A percentile compares a stretch with the other conserved stretches of the same genome.
Evolutionary conservation across 2,888 invertebrate species (phyloP).

Genomic region (Tenthredo notha): DNA sequence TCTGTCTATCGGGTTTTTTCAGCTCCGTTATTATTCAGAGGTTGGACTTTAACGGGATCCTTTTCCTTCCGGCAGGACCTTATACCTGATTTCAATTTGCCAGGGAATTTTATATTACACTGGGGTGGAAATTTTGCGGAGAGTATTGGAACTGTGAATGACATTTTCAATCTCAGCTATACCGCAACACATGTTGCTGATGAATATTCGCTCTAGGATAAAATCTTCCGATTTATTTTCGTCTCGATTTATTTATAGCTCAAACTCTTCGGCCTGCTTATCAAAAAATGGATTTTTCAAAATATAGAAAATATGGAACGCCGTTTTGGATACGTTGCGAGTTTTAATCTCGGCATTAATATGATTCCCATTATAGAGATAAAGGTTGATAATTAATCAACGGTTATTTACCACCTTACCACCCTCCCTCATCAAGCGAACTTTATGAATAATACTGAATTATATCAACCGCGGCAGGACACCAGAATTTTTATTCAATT

Average conservation of each 20-base stretch:
- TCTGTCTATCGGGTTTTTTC: constrained; percentile 21
- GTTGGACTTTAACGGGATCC: neutral
- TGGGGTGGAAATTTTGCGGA: neutral
- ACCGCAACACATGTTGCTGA: neutral
- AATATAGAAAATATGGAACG: neutral
- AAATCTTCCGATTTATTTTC: neutral
- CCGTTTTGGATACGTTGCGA: neutral
- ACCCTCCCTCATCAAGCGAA: too few relatives aligned
- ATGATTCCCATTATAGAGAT: neutral
- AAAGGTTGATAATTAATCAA: neutral
- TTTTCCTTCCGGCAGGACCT: neutral
- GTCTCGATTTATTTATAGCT: neutral
- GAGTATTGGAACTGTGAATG: neutral
- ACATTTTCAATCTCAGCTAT: neutral
- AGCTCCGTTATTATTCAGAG: neutral
- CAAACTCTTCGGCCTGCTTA: neutral
- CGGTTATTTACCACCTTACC: neutral
- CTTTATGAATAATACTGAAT: neutral
- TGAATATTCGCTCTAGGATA: neutral
- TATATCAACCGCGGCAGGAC: too few relatives aligned
- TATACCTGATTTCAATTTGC: neutral
- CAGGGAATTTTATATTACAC: neutral
- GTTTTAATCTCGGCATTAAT: neutral
- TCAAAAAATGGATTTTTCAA: neutral
- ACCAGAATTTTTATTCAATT: neutral